These are phyloP conservation scores for Rynchops niger DNA, from an alignment of 2,113 vertebrate species.

Conservation along the genomic window DNA sequence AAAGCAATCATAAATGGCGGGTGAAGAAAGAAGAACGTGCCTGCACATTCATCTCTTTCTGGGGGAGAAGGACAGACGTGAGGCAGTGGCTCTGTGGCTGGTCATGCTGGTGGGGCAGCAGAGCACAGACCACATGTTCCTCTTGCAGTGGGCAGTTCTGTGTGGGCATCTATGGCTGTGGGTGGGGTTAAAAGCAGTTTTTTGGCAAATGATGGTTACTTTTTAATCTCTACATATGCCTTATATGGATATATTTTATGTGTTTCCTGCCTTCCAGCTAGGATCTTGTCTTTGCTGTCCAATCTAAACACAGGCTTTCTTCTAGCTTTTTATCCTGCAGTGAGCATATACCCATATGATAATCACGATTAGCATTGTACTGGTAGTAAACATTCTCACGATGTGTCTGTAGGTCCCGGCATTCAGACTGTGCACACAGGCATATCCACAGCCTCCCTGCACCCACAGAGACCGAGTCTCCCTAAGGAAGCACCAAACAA, in stretches of 20 bases:
- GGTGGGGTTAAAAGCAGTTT: not conserved
- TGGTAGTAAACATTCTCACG: not conserved
- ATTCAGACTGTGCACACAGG: not conserved
- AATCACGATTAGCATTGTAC: not conserved
- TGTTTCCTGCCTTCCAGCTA: not conserved
- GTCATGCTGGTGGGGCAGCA: not conserved
- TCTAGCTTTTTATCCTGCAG: not conserved
- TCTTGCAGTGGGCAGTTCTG: not conserved
- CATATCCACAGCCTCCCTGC: not conserved
- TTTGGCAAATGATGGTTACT: not conserved
- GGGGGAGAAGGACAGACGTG: not conserved
- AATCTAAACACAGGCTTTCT: not conserved
- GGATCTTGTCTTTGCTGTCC: not conserved
- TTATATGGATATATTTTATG: not conserved
- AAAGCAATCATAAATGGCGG: not conserved
- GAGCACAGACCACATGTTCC: not conserved
- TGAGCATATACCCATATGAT: not conserved
- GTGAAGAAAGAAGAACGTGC: not conserved
- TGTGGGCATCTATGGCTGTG: not conserved
- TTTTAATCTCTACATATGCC: slow-evolving; percentile 21
- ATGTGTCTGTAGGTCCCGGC: not conserved
- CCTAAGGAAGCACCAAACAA: not conserved
- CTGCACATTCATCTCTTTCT: not conserved
- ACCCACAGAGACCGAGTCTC: not conserved
- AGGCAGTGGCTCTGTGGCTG: not conserved